These are phyloP conservation scores for Bergia sp. DNA, from an alignment of 92 coral and sea anemone genomes.

Conservation along the genomic window DNA sequence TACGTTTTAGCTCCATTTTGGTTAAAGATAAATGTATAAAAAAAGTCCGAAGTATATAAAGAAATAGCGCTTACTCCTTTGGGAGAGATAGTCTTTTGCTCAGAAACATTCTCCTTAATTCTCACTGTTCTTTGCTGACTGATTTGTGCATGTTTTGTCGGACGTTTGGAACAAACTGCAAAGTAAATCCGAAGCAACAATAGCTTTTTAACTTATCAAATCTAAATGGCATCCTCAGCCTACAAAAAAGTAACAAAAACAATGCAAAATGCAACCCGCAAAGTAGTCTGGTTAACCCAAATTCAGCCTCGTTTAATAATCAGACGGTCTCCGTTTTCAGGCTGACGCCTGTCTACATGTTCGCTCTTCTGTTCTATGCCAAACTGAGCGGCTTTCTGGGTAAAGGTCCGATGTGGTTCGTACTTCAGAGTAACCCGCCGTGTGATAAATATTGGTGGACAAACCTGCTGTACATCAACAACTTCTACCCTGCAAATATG, in stretches of 20 bases:
- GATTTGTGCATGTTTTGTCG: too few species aligned
- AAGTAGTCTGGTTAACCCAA: background rate
- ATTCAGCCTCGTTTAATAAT: background rate
- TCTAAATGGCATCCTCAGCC: background rate
- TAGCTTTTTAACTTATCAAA: background rate
- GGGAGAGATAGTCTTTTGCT: too few species aligned
- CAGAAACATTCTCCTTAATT: too few species aligned
- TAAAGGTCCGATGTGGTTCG: constrained; percentile 81
- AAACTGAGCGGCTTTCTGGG: constrained; percentile 61
- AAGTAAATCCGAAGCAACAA: too few species aligned
- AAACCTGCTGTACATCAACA: constrained; percentile 88
- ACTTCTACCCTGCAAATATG: constrained; percentile 71
- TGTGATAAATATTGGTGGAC: constrained; percentile 95
- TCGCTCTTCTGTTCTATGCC: constrained; percentile 74
- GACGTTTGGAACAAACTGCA: too few species aligned
- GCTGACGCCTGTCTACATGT: constrained; percentile 90
- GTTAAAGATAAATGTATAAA: too few species aligned
- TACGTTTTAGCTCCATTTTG: too few species aligned
- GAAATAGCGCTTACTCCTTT: too few species aligned
- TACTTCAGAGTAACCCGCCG: constrained; percentile 9
- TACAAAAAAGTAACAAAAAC: background rate
- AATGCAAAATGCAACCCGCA: background rate
- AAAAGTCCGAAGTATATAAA: too few species aligned
- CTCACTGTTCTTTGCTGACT: too few species aligned
- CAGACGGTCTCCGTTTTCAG: constrained; percentile 33